Evolutionary conservation across 1,140 invertebrate species (phyloP).

Genomic region (Aphidius ervi): DNA sequence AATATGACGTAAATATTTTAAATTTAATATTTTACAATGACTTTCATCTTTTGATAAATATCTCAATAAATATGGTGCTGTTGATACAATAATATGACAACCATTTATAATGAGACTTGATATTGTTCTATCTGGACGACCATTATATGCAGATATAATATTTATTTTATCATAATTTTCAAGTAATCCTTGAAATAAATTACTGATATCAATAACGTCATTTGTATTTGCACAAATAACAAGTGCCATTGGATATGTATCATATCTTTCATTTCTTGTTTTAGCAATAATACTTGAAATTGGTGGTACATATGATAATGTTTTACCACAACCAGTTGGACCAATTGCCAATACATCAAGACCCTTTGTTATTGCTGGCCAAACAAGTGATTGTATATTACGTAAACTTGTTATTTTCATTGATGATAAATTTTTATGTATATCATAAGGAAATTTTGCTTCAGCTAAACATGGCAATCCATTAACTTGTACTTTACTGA

Average conservation of each 20-base stretch:
- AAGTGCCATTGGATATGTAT: conserved; percentile 31
- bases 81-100: conserved; percentile 48
- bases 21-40: conserved; percentile 30
- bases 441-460: conserved; percentile 30
- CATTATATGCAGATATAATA: conserved; percentile 38
- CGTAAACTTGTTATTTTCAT: conserved; percentile 20
- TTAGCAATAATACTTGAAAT: conserved; percentile 33
- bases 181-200: conserved; percentile 32
- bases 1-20: conserved; percentile 37
- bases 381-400: conserved; percentile 46
- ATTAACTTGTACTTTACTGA: conserved; percentile 29
- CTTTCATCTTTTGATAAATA: conserved; percentile 31
- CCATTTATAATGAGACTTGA: conserved; percentile 42
- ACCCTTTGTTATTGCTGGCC: conserved; percentile 45
- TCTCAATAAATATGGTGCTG: conserved; percentile 39
- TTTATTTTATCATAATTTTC: conserved; percentile 25
- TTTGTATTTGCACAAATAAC: conserved; percentile 41
- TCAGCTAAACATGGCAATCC: conserved; percentile 29
- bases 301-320: conserved; percentile 39
- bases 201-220: conserved; percentile 32
- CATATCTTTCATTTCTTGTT: conserved; percentile 23
- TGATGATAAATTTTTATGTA: conserved; percentile 36
- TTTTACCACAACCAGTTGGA: conserved; percentile 42
- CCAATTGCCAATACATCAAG: conserved; percentile 40
- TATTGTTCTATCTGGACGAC: conserved; percentile 34